phyloP scores from a whole-genome alignment of 1,140 invertebrate species.

The Triops longicaudatus region DNA sequence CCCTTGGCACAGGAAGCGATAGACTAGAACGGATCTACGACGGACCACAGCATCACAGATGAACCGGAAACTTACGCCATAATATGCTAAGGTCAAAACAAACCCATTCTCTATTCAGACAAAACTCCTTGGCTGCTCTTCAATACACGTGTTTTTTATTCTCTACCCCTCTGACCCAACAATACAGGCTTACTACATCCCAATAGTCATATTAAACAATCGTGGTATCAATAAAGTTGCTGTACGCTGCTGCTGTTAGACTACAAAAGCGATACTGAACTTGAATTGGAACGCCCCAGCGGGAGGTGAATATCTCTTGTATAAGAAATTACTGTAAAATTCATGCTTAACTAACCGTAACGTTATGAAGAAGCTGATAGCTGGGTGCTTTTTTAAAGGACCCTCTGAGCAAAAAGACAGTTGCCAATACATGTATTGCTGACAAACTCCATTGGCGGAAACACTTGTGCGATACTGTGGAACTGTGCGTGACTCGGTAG shows the following conservation, averaged over 20 bases:
- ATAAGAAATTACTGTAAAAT: background rate
- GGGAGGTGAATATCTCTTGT: background rate
- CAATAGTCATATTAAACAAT: background rate
- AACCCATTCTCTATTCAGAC: background rate
- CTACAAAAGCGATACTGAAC: background rate
- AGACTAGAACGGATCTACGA: constrained; percentile 12
- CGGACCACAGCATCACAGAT: constrained; percentile 10
- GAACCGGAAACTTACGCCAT: background rate
- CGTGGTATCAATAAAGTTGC: background rate
- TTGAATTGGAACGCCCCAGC: background rate
- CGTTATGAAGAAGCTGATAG: background rate
- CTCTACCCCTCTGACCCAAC: background rate
- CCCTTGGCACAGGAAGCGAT: background rate
- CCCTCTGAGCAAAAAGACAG: background rate
- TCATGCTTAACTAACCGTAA: constrained; percentile 11
- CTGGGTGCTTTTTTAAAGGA: background rate
- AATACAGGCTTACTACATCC: background rate
- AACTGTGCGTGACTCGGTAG: background rate
- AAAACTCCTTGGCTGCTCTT: background rate
- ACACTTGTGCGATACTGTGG: too few species aligned
- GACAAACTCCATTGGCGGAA: too few species aligned
- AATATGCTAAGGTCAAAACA: background rate
- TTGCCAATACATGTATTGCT: background rate
- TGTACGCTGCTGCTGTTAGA: background rate
- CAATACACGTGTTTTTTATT: background rate